phyloP scores from a whole-genome alignment of 2,113 vertebrate genomes.

The Heteronetta atricapilla region DNA sequence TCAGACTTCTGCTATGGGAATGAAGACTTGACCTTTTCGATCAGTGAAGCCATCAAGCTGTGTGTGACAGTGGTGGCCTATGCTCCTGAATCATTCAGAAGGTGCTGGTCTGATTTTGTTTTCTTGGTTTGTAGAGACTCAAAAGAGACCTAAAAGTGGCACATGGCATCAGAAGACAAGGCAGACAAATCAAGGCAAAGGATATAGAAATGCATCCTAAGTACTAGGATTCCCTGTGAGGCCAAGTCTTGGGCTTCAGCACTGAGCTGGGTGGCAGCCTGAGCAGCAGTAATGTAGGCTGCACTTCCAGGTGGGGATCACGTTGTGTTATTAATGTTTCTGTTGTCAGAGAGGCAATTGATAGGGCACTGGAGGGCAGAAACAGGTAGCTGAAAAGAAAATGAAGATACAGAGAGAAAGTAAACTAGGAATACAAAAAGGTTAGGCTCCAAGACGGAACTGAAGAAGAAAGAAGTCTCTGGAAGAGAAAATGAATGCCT shows the following conservation, averaged over 20 bases:
- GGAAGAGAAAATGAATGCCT: background rate
- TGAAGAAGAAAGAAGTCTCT: background rate
- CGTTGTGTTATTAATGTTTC: background rate
- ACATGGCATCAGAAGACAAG: background rate
- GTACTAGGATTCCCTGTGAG: background rate
- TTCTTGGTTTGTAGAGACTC: background rate
- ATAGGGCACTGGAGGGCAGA: background rate
- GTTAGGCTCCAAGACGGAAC: background rate
- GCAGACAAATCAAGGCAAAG: background rate
- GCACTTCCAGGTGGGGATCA: background rate
- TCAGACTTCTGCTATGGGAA: constrained; percentile 98
- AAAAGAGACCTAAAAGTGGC: background rate
- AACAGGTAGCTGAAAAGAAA: background rate
- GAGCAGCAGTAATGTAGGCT: background rate
- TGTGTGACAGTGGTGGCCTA: constrained; percentile 97
- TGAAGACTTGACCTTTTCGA: constrained; percentile 94
- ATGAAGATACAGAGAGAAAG: background rate
- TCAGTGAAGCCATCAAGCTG: constrained; percentile 96
- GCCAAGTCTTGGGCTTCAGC: background rate
- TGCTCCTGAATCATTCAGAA: constrained; percentile 95
- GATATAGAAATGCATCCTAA: background rate
- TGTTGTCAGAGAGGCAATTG: background rate
- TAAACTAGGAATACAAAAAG: background rate
- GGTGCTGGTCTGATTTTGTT: constrained; percentile 72
- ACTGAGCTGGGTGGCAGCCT: background rate